Percentiles rank a stretch among this genome's conserved stretches.
Conservation (phyloP, 2,888 invertebrate genomes). For the Sycophila texana region DNA sequence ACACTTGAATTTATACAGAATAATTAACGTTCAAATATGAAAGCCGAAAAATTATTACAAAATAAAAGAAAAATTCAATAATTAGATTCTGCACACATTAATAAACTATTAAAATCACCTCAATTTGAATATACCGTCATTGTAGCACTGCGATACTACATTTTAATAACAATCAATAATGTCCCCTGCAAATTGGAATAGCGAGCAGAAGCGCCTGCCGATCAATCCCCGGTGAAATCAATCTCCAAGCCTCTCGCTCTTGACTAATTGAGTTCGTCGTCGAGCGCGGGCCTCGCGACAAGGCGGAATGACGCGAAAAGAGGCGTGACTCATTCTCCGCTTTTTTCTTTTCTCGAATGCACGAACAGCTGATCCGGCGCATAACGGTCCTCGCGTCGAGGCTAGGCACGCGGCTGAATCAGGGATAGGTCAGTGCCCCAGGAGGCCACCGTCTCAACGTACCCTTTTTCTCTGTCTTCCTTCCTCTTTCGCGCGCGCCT, state of each 20-base stretch:
- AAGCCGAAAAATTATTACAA: too few species aligned
- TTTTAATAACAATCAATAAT: too few species aligned
- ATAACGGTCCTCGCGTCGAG: slow-evolving; percentile 67
- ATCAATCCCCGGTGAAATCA: slow-evolving; percentile 25
- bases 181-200: too few species aligned
- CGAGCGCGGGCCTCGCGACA: too few species aligned
- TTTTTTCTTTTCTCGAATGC: slow-evolving; percentile 47
- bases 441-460: slow-evolving; percentile 57
- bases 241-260: slow-evolving; percentile 30
- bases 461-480: slow-evolving; percentile 54
- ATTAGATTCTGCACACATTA: too few species aligned
- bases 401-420: neutral
- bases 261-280: slow-evolving; percentile 50
- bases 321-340: slow-evolving; percentile 32
- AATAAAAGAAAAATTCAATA: too few species aligned
- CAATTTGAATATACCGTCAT: too few species aligned
- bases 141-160: too few species aligned
- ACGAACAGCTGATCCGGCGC: slow-evolving; percentile 67
- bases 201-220: neutral
- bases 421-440: slow-evolving; percentile 74
- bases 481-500: slow-evolving; percentile 14
- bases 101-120: too few species aligned
- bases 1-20: too few species aligned
- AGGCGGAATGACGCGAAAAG: slow-evolving; percentile 13
- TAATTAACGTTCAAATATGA: too few species aligned